Base-by-base conservation (phyloP, 2,113 vertebrate genomes). In the Peromyscus californicus region DNA sequence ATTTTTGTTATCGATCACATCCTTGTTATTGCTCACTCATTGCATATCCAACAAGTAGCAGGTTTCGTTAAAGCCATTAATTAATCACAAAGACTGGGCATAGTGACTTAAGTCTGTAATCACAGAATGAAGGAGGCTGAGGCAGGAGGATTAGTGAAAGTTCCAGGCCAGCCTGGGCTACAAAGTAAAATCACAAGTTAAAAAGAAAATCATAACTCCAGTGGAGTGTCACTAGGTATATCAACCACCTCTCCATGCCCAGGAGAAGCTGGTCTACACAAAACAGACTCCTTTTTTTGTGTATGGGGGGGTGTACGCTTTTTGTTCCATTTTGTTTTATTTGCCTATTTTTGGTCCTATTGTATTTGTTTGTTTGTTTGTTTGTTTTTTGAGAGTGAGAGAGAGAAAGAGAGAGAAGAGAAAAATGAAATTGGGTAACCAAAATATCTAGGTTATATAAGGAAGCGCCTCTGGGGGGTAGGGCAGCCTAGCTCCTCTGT, bases 51-150 rank as follows among this genome's bases (percentile, higher is more conserved):
- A 33, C 10, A 74, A 5, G 0, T n/a, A 94, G 48, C 21, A 78
- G 85, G 70, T 84, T 82, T 80, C 7, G n/a, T 51, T 89, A 61
- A 93, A 74, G 61, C 48, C 61, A 93, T 93, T 86, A 82, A 42
- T 90, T 96, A 94, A 89, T 54, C 7, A 29, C 74, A 92, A 93
- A 83, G 67, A 74, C 51, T 59, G 51, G 87, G 15, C 4, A 3
- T 29, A 59, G 36, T 89, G 69, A 39, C 17, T 72, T 22, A 31
- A 31, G 69, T 57, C 36, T 74, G 51, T 57, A 12, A 59, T 89
- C 69, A n/a, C 36, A 59, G 36, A 1, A 29, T 42, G 33, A 31
- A 69, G 51, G 36, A 54, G 4, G 48, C 45, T 57, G 45, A 48
- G 63, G 9, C 65, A 36, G 45, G 21, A 57, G 86, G 48, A 29